Conservation (phyloP, 2,888 invertebrate species). For the Lasioglossum marginatum region DNA sequence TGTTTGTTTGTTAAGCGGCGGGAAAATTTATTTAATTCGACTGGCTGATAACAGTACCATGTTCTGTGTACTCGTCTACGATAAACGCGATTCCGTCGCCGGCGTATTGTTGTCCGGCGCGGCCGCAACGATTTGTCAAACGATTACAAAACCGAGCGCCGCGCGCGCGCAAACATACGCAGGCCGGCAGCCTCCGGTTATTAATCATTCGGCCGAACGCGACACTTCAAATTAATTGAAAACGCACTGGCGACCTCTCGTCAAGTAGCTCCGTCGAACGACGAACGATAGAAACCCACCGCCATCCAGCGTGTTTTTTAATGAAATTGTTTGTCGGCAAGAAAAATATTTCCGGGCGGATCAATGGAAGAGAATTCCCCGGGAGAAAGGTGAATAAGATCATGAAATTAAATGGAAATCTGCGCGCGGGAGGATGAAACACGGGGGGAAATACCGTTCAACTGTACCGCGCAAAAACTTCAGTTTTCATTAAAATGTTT, state of each 20-base stretch:
- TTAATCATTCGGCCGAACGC: neutral
- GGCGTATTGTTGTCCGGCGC: slow-evolving; percentile 6
- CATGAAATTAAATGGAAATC: slow-evolving; percentile 39
- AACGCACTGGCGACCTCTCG: neutral
- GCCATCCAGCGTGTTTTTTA: neutral
- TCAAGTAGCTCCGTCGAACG: neutral
- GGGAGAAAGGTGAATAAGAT: neutral
- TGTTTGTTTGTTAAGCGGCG: slow-evolving; percentile 42
- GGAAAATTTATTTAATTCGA: slow-evolving; percentile 55
- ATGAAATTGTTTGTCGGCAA: neutral
- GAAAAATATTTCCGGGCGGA: neutral
- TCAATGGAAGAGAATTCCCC: neutral
- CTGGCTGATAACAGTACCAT: slow-evolving; percentile 34
- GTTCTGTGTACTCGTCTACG: slow-evolving; percentile 20
- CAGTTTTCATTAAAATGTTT: slow-evolving; percentile 33
- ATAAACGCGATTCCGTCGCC: slow-evolving; percentile 34
- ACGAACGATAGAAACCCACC: neutral
- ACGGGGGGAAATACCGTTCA: neutral
- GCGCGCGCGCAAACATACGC: neutral
- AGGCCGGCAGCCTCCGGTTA: neutral
- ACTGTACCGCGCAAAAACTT: neutral
- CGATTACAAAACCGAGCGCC: slow-evolving; percentile 25
- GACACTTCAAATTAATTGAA: neutral
- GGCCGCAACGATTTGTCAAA: slow-evolving; percentile 25
- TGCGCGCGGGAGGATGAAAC: neutral